Evolutionary conservation across 2,797 vertebrate species (phyloP).

Genomic region (Siniperca undulata): DNA sequence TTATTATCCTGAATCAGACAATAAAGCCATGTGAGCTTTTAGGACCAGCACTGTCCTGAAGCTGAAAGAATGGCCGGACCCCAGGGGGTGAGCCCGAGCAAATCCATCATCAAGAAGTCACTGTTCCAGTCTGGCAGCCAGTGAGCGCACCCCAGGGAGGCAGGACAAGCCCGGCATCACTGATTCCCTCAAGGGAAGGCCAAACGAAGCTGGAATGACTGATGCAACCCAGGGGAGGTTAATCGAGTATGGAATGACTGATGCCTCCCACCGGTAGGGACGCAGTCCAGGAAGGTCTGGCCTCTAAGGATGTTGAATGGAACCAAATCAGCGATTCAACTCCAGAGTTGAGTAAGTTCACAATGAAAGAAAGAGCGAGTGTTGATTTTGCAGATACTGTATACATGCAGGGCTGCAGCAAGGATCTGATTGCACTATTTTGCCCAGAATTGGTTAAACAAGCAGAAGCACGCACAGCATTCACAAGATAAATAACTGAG

Average conservation of each 20-base stretch:
- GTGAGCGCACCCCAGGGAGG: constrained; percentile 65
- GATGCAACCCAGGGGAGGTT: constrained; percentile 78
- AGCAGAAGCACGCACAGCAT: constrained; percentile 20
- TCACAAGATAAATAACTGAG: constrained; percentile 21
- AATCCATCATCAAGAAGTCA: constrained; percentile 78
- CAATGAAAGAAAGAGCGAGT: background rate
- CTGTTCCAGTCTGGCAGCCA: constrained; percentile 68
- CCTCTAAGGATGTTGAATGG: constrained; percentile 50
- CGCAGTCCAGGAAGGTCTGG: constrained; percentile 45
- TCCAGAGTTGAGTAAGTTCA: constrained; percentile 12
- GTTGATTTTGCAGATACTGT: constrained; percentile 27
- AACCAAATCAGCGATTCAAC: constrained; percentile 52
- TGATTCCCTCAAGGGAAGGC: constrained; percentile 69
- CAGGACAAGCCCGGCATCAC: constrained; percentile 71
- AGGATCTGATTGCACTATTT: constrained; percentile 9
- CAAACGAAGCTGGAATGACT: constrained; percentile 72
- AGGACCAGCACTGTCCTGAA: constrained; percentile 22
- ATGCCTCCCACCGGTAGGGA: constrained; percentile 59
- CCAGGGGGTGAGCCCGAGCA: constrained; percentile 60
- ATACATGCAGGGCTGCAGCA: background rate
- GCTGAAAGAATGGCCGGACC: constrained; percentile 50
- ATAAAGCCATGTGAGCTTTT: constrained; percentile 17
- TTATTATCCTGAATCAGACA: constrained; percentile 15
- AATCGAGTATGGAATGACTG: constrained; percentile 80
- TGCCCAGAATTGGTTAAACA: constrained; percentile 19